Base-by-base conservation (phyloP, 2,888 invertebrate genomes). In the Parnassius apollo region DNA sequence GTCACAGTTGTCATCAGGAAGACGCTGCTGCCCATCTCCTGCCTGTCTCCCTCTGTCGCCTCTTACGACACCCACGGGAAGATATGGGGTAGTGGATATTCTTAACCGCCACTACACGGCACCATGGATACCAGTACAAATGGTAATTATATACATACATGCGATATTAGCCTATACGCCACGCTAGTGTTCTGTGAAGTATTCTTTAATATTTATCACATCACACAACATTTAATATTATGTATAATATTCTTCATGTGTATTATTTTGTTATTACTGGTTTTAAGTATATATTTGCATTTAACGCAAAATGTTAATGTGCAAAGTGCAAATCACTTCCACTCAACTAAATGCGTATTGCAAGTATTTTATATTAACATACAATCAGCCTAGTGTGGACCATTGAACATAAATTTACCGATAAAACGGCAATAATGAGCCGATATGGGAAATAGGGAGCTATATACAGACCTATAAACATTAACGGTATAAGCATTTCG, bases 261-360 rank as follows among this genome's bases (percentile, higher is more conserved):
- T 67, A 65, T 63, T 66, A 67, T 67, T 67, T 67, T 68, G 68
- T 68, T 60, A 67, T 67, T 66, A 22, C 2, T 10, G 18, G 50
- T 51, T 51, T 45, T 52, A 51, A 51, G 18, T 10, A 10, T 50
- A 18, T 2, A 13, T 50, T 11, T 11, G 12, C 7, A 35, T 7
- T 35, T 35, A 35, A 35, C 7, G 2, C 25, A 35, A 4, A 35
- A 35, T 7, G 35, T 35, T 35, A 35, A 35, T 35, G 42, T 10
- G 54, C 44, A 13, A 49, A 46, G 13, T 45, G 59, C 53, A 35
- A 60, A 42, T 54, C 42, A 42, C 53, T 45, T 49, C 18, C 48
- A 54, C 42, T 48, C 48, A 12, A 11, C 46, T 57, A 50, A 10
- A 9, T 2, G 55, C 18, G n/a, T 56, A 35, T 56, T 56, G n/a